Base-by-base conservation (phyloP, 92 coral and sea anemone species). In the Parazoanthus swiftii region DNA sequence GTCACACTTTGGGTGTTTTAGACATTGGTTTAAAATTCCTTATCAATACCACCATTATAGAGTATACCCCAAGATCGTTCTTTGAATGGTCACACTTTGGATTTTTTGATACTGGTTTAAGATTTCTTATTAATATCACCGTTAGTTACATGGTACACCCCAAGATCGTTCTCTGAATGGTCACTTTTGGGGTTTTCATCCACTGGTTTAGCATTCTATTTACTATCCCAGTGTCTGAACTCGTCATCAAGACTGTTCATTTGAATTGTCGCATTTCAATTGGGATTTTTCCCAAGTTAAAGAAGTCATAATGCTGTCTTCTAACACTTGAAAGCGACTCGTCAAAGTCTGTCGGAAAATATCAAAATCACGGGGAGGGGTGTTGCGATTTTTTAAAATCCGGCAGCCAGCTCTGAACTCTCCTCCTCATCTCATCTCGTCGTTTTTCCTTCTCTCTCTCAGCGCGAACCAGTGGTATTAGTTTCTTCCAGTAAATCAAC, bases 371-470 rank as follows among this genome's bases (percentile, higher is more conserved):
- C 15, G 98, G 94, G 26, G 98, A 90, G 18, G 90, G 56, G 38
- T 89, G 73, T 56, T 82, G 80, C 15, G 85, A 37, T 42, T 88
- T 89, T 71, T 93, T 91, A 85, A 97, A 97, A 91, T 97, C 99
- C 35, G 99, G 99, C 59, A 97, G 95, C 94, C 96, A 92, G 0
- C 94, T 92, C 76, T 91, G 86, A 58, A 97, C 99, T 89, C 95
- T 91, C 70, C 92, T 93, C 80, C 98, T 93, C 93, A 97, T 86
- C 66, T 95, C 97, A 23, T 88, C 81, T 80, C 93, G 91, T 51
- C 99, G 85, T 48, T 89, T 89, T 70, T 95, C 99, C 80, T 84
- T 93, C 56, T 89, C 84, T 25, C 89, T 91, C 73, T 95, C 95
- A 51, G 58, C 92, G 88, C 89, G 85, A 25, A 87, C 81, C 90